These are phyloP conservation scores for Ceratothoa steindachneri DNA, from an alignment of 2,888 invertebrate genomes.

Conservation along the genomic window DNA sequence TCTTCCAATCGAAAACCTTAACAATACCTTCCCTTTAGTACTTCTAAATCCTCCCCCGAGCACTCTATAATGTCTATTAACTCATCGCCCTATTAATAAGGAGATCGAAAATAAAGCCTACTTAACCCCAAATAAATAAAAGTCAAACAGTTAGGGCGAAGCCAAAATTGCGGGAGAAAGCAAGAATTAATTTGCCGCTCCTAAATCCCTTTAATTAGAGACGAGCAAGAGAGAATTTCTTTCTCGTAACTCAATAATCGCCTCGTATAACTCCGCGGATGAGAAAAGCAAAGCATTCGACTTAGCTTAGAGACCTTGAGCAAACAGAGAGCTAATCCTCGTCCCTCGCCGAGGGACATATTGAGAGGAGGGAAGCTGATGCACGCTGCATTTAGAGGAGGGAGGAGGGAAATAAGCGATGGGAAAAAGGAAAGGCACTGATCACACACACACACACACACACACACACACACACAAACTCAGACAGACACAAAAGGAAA, in stretches of 20 bases:
- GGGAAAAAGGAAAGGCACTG: background rate
- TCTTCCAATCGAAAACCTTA: no score
- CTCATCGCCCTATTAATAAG: no score
- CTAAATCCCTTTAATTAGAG: conserved; percentile 8
- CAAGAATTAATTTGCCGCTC: conserved; percentile 10
- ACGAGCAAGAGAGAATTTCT: background rate
- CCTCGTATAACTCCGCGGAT: conserved; percentile 2
- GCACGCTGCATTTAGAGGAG: conserved; percentile 1
- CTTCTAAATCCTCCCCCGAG: no score
- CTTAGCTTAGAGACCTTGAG: conserved; percentile 6
- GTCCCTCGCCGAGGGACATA: background rate
- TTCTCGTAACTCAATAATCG: conserved; percentile 5
- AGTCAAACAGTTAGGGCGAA: background rate
- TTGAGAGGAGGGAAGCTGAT: conserved; percentile 6
- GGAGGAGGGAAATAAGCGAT: background rate
- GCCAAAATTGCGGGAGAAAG: background rate
- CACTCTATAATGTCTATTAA: no score
- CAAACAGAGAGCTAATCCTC: background rate
- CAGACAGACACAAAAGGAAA: no score
- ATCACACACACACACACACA: no score
- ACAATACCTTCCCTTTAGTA: no score
- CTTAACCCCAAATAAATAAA: background rate
- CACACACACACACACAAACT: no score
- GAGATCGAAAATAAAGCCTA: no score
- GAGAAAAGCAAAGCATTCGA: conserved; percentile 6